These are phyloP conservation scores for Boulengeromyrus knoepffleri DNA, from an alignment of 2,113 vertebrate species.

Conservation along the genomic window DNA sequence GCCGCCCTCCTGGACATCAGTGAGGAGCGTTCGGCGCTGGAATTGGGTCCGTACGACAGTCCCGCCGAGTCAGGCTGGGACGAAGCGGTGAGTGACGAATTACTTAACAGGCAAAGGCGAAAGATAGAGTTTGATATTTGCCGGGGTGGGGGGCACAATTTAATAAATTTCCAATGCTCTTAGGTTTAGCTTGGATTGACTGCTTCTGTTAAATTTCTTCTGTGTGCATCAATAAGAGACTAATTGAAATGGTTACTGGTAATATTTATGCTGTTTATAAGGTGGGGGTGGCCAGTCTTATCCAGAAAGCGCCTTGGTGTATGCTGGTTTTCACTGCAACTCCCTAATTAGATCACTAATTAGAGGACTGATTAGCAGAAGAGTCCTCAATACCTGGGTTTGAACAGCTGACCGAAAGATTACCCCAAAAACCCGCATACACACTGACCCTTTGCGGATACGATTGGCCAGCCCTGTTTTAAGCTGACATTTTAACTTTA, in stretches of 20 bases:
- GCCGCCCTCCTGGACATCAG: slow-evolving; percentile 63
- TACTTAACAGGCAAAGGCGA: background rate
- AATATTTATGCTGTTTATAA: background rate
- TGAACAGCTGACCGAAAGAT: no score
- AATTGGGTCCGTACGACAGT: slow-evolving; percentile 43
- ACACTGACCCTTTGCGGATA: no score
- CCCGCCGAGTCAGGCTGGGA: slow-evolving; percentile 60
- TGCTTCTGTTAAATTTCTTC: background rate
- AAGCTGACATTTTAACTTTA: background rate
- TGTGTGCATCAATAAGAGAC: background rate
- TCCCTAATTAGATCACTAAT: no score
- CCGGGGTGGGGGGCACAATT: background rate
- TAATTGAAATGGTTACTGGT: background rate
- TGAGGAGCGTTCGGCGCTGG: slow-evolving; percentile 50
- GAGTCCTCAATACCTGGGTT: no score
- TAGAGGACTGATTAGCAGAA: no score
- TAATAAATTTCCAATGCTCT: background rate
- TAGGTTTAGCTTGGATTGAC: background rate
- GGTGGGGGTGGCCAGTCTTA: background rate
- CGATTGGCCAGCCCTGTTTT: no score
- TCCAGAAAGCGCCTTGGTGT: no score
- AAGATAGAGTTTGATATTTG: background rate
- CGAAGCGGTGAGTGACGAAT: slow-evolving; percentile 65
- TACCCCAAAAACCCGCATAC: no score
- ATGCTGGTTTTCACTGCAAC: no score